Conservation (phyloP, 1,140 invertebrate species). For the Papilio polytes region DNA sequence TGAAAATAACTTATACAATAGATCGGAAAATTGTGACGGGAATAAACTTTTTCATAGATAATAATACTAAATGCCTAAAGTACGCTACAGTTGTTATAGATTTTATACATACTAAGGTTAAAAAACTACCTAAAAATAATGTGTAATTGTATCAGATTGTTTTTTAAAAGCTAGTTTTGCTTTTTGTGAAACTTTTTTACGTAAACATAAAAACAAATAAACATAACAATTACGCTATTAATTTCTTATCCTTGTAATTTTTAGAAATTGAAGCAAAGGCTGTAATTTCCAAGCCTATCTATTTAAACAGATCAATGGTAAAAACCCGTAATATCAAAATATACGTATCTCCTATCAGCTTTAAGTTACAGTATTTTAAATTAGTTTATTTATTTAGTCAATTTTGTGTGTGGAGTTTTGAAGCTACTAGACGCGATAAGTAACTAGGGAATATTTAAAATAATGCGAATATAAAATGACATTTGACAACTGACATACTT, state of each 20-base stretch:
- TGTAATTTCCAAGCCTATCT: too few species aligned
- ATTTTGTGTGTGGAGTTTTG: neutral
- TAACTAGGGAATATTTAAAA: neutral
- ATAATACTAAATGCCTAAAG: conserved; percentile 27
- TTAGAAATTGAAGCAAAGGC: too few species aligned
- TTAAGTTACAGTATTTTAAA: conserved; percentile 5
- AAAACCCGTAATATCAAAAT: neutral
- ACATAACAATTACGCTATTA: too few species aligned
- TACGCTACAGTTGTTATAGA: neutral
- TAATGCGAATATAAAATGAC: neutral
- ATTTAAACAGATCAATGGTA: too few species aligned
- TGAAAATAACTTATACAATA: conserved; percentile 17
- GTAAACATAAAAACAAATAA: too few species aligned
- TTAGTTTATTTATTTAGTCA: conserved; percentile 7
- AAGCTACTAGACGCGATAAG: neutral
- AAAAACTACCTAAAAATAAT: conserved; percentile 16
- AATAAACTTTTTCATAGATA: conserved; percentile 25
- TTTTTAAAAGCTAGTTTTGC: too few species aligned
- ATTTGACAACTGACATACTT: conserved; percentile 1
- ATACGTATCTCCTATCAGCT: conserved; percentile 3
- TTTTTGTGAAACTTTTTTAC: too few species aligned
- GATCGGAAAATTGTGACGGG: conserved; percentile 5
- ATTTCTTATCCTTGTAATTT: too few species aligned
- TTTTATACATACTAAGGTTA: conserved; percentile 28
- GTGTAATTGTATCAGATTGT: neutral